Base-by-base conservation (phyloP, 2,888 invertebrate genomes). In the Odontocolon sp. region DNA sequence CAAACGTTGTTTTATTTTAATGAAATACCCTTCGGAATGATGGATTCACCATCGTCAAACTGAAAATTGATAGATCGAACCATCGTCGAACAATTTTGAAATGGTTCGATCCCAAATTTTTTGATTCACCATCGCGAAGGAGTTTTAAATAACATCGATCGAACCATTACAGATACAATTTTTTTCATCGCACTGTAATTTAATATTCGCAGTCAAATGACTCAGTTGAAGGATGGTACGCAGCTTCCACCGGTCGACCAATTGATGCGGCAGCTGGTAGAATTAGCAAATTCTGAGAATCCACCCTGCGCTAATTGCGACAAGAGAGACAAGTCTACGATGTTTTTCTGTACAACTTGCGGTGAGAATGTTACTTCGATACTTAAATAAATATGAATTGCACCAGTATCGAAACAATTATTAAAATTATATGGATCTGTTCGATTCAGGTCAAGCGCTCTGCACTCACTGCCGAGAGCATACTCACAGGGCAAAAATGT, bases 261-360 rank as follows among this genome's bases (percentile, higher is more conserved):
- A 50, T 90, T 95, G 78, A 93, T 95, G 90, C 91, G 93, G 33
- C 95, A 95, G 87, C 91, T 95, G 72, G 93, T 95, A 33, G 95
- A 95, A 81, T 92, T 94, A 64, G 93, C 94, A 0, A 93, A 94
- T 84, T 94, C 94, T 78, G 94, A 94, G 84, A 94, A 94, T 87
- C 95, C 95, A 59, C 93, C 93, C 3, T 95, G 95, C 91, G 95
- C 95, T 77, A 95, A 95, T 90, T 95, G 95, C 90, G 95, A 95
- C 90, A 95, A 95, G 84, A 90, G 93, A 18, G 93, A 94, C 86
- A 92, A 93, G 78, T 90, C 92, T 72, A 94, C 94, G 70, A 95
- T 95, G 95, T 95, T 92, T 89, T 95, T 95, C 91, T 95, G 95
- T 91, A 95, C 94, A 87, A 95, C 95, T 54, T 95, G 95, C 87